Evolutionary conservation across 2,888 invertebrate species (phyloP), one percentile per base, ranked within the genome.

Genomic region (Nebria salina): DNA sequence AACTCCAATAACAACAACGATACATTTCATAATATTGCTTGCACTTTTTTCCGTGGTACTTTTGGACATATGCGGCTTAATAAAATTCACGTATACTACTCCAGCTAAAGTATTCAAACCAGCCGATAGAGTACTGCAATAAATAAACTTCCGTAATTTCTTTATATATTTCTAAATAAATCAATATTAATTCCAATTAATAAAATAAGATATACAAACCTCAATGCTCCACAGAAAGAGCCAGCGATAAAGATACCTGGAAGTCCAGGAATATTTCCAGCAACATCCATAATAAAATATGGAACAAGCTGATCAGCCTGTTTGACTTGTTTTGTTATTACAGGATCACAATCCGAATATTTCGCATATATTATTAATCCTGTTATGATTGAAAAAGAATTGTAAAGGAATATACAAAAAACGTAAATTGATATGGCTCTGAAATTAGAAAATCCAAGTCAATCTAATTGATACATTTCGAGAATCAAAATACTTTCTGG

Each of bases 181-280:
- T 42, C 84, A 83, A 83, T 54, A 26, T 65, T 42, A 20, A 65
- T 75, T 34, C 34, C 20, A 20, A 1, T 1, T 0, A 34, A 4
- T 34, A 4, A 34, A 34, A 54, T 1, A 8, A 54, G 0, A 54
- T 54, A 54, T 54, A 8, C 13, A 54, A 54, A 90, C 91, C 91
- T 92, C 25, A 94, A 90, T 0, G 94, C 93, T 0, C 94, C 93
- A 85, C 93, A 93, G 84, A 94, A 93, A 70, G 94, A 90, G 13
- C 94, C 92, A 25, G 94, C 93, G 0, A 94, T 91, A 85, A 95
- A 95, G 72, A 95, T 90, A 0, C 95, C 95, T 41, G 94, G 92
- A 70, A 95, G 90, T 0, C 95, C 94, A n/a, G 93, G 93, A 84
- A 93, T 90, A 86, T 91, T 88, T 0, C 89, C 87, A 0, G 94